A percentile compares a stretch with the other conserved stretches of the same genome.
Evolutionary conservation across 2,113 vertebrate genomes (phyloP).

Genomic region (Astur gentilis): DNA sequence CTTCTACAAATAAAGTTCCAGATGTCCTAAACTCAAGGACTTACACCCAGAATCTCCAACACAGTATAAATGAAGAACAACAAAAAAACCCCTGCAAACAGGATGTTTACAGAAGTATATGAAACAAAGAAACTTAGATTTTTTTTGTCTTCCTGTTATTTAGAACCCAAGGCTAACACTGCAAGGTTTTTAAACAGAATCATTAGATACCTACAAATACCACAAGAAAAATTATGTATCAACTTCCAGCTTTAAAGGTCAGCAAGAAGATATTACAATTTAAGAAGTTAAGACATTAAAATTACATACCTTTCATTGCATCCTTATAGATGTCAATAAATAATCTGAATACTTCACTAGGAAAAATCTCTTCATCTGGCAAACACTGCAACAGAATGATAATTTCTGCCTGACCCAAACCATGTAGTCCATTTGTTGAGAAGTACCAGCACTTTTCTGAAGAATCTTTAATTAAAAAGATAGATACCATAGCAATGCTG

Average conservation of each 20-base stretch:
- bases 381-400: conserved; percentile 85
- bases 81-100: background rate
- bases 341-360: conserved; percentile 86
- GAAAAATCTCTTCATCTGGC: conserved; percentile 83
- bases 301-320: conserved; percentile 83
- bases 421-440: conserved; percentile 88
- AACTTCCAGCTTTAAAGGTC: background rate
- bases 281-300: background rate
- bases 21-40: background rate
- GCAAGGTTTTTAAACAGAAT: background rate
- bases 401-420: conserved; percentile 91
- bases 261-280: background rate
- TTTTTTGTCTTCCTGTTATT: background rate
- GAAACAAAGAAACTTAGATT: background rate
- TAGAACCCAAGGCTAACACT: background rate
- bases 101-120: background rate
- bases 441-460: conserved; percentile 90
- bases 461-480: conserved; percentile 75
- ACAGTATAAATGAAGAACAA: background rate
- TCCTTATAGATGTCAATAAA: conserved; percentile 90
- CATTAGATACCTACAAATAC: background rate
- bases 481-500: background rate
- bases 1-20: background rate
- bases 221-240: background rate
- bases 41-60: background rate